These are phyloP conservation scores for Xenus cinereus DNA, from an alignment of 2,113 vertebrate genomes.

Conservation along the genomic window DNA sequence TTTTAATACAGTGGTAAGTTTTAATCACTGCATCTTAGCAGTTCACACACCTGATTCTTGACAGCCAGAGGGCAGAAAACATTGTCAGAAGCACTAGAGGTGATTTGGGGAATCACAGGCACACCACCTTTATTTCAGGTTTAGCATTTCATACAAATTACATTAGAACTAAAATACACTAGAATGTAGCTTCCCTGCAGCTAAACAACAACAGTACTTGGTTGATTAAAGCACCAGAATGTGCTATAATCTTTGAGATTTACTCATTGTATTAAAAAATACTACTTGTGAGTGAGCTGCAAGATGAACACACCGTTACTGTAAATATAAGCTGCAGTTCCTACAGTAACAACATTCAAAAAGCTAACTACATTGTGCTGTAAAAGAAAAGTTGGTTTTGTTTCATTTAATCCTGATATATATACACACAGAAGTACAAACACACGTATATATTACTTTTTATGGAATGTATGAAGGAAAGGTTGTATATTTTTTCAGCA, in stretches of 20 bases:
- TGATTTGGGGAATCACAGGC: not conserved
- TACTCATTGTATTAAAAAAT: not conserved
- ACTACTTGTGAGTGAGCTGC: not conserved
- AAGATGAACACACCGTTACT: not conserved
- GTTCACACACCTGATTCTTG: not conserved
- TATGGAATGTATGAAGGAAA: not conserved
- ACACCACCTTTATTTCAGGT: not conserved
- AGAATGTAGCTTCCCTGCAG: not conserved
- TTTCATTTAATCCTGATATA: not conserved
- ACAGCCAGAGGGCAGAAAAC: constrained; percentile 7
- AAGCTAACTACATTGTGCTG: not conserved
- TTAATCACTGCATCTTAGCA: not conserved
- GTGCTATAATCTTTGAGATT: not conserved
- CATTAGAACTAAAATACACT: not conserved
- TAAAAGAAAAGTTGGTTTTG: not conserved
- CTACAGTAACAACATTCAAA: not conserved
- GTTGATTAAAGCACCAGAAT: not conserved
- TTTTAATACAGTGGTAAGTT: not conserved
- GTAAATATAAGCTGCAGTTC: not conserved
- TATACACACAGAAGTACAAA: not conserved
- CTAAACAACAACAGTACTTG: not conserved
- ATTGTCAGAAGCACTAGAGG: not conserved
- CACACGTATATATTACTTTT: not conserved
- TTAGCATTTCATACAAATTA: not conserved
- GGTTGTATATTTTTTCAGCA: not conserved